A percentile compares a stretch with the other conserved stretches of the same genome.
phyloP scores from a whole-genome alignment of 1,140 invertebrate species.

The Centruroides sculpturatus region DNA sequence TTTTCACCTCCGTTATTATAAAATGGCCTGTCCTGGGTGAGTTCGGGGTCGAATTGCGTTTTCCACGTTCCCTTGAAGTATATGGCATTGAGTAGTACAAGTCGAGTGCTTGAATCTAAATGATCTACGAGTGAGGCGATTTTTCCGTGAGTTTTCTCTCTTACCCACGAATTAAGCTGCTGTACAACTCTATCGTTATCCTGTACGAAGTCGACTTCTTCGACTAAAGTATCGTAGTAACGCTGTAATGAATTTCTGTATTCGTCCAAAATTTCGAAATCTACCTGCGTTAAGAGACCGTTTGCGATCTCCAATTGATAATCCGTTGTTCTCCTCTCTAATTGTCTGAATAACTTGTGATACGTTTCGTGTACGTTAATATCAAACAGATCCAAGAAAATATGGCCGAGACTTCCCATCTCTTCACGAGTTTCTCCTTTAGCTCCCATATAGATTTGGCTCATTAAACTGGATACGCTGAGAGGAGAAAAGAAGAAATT shows the following conservation, averaged over 20 bases:
- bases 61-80: conserved; percentile 25
- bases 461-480: conserved; percentile 10
- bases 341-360: not conserved
- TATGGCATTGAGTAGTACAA: conserved; percentile 25
- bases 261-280: not conserved
- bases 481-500: conserved; percentile 17
- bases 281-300: not conserved
- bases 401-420: conserved; percentile 8
- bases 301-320: no score
- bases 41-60: conserved; percentile 9
- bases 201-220: conserved; percentile 5
- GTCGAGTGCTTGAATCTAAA: conserved; percentile 14
- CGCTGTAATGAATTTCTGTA: not conserved
- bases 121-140: conserved; percentile 21
- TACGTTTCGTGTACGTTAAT: not conserved
- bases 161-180: conserved; percentile 18
- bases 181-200: not conserved
- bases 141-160: conserved; percentile 17
- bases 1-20: conserved; percentile 37
- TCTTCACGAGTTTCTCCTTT: conserved; percentile 6
- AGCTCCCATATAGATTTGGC: conserved; percentile 13
- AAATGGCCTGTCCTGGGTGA: conserved; percentile 14
- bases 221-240: not conserved
- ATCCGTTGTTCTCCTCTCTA: not conserved
- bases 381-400: not conserved